Percentiles rank a stretch among this genome's conserved stretches.
Conservation (phyloP, 2,888 invertebrate genomes). For the Hedya salicella region DNA sequence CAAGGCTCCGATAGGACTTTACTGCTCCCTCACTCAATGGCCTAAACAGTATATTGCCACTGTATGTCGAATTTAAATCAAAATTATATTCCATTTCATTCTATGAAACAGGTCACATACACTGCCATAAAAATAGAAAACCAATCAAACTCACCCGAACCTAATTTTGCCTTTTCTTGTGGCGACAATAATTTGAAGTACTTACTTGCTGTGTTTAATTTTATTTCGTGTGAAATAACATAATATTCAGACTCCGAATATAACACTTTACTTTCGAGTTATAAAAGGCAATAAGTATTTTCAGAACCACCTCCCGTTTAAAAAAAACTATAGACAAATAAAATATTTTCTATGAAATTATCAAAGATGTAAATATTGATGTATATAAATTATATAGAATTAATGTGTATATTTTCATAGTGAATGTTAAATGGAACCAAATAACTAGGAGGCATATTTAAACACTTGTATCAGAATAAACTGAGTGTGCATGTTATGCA, state of each 20-base stretch:
- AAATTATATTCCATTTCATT: constrained; percentile 14
- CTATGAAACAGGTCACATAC: constrained; percentile 47
- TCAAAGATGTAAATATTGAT: constrained; percentile 69
- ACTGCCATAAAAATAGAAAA: constrained; percentile 56
- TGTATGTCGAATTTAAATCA: constrained; percentile 17
- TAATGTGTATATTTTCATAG: constrained; percentile 83
- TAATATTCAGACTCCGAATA: not conserved
- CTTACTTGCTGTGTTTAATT: constrained; percentile 9
- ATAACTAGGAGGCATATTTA: constrained; percentile 63
- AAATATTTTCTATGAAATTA: constrained; percentile 58
- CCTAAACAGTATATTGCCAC: constrained; percentile 25
- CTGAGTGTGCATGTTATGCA: constrained; percentile 46
- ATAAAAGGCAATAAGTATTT: constrained; percentile 25
- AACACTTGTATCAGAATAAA: constrained; percentile 41
- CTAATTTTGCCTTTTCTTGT: constrained; percentile 43
- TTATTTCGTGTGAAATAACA: constrained; percentile 8
- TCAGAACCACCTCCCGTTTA: constrained; percentile 19
- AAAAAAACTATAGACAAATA: constrained; percentile 38
- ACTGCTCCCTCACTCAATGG: constrained; percentile 21
- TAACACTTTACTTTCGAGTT: constrained; percentile 1
- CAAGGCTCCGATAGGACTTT: constrained; percentile 8
- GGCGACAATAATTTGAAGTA: constrained; percentile 54
- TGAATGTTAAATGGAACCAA: constrained; percentile 83
- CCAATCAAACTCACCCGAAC: not conserved
- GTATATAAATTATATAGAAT: constrained; percentile 71